A percentile compares a stretch with the other conserved stretches of the same genome.
These are phyloP conservation scores for Gymnothorax reevesii DNA, from an alignment of 2,797 vertebrate genomes.

Conservation along the genomic window DNA sequence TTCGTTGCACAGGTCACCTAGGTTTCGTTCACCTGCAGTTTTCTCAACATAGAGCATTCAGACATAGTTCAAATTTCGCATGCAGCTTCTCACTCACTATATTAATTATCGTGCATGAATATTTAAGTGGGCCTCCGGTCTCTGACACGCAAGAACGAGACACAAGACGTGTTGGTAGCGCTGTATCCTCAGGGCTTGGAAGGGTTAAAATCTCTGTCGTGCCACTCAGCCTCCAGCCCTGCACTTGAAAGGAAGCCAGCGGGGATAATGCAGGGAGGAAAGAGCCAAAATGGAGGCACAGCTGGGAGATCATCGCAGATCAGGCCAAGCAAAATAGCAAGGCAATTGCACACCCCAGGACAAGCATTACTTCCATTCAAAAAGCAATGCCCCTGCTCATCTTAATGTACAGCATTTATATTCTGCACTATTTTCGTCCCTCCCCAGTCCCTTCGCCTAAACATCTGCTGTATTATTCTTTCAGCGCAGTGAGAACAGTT, in stretches of 20 bases:
- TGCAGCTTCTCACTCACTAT: no score
- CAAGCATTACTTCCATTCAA: background rate
- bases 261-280: background rate
- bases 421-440: background rate
- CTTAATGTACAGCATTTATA: background rate
- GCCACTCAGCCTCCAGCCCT: background rate
- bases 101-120: no score
- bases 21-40: no score
- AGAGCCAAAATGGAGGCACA: background rate
- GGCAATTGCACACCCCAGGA: slow-evolving; percentile 3
- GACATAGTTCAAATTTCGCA: no score
- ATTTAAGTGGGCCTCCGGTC: no score
- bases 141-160: background rate
- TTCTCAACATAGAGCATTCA: no score
- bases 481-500: background rate
- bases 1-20: no score
- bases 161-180: background rate
- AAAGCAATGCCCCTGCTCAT: background rate
- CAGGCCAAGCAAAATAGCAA: background rate
- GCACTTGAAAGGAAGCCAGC: background rate
- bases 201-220: background rate
- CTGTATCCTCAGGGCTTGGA: background rate
- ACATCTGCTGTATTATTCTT: background rate
- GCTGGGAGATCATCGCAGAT: background rate
- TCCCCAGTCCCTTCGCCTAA: background rate